A percentile compares a stretch with the other conserved stretches of the same genome.
phyloP scores from a whole-genome alignment of 2,113 vertebrate species.

The Bos javanicus region DNA sequence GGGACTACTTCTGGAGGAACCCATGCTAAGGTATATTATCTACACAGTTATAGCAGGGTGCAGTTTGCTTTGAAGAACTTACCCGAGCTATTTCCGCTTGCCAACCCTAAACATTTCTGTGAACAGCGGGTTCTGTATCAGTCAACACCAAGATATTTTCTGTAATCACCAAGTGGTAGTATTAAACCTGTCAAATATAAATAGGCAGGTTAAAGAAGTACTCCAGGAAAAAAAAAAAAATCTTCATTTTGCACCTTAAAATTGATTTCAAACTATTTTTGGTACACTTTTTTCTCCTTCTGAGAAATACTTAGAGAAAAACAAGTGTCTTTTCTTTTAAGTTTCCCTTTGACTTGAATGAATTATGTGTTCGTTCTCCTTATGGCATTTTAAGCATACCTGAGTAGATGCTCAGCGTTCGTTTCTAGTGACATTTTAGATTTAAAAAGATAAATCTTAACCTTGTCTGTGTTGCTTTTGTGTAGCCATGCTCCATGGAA shows the following conservation, averaged over 20 bases:
- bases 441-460: background rate
- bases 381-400: background rate
- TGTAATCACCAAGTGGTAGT: background rate
- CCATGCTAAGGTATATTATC: background rate
- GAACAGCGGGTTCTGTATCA: background rate
- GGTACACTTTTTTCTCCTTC: background rate
- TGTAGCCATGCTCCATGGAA: background rate
- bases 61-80: conserved; percentile 11
- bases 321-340: background rate
- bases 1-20: background rate
- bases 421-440: background rate
- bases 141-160: background rate
- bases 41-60: background rate
- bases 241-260: background rate
- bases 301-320: background rate
- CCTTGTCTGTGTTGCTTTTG: background rate
- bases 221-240: background rate
- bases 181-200: background rate
- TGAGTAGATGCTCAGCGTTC: background rate
- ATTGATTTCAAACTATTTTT: background rate
- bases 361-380: background rate
- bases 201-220: background rate
- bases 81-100: conserved; percentile 1
- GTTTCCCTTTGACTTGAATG: background rate
- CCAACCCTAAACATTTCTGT: background rate